Evolutionary conservation across 2,888 invertebrate genomes (phyloP).

Genomic region (Capitulum mitella): DNA sequence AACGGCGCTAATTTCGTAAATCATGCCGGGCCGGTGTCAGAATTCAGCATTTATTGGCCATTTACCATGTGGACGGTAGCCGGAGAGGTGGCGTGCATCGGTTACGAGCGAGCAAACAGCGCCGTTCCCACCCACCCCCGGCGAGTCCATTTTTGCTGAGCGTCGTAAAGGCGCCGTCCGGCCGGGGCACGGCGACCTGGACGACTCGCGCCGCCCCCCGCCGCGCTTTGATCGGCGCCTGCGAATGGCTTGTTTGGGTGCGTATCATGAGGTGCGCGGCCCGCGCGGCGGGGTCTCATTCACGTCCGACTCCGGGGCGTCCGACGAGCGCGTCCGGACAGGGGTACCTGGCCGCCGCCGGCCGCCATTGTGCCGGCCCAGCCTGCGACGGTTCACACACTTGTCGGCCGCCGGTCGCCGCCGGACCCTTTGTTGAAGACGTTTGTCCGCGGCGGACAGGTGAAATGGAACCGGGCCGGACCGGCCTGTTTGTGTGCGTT

Average conservation of each 20-base stretch:
- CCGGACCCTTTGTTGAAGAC: background rate
- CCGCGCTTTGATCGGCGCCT: background rate
- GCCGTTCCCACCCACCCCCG: background rate
- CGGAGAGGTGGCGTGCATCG: background rate
- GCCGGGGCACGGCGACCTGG: background rate
- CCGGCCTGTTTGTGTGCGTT: slow-evolving; percentile 2
- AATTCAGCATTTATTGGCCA: slow-evolving; percentile 2
- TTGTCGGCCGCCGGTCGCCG: background rate
- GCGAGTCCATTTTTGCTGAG: background rate
- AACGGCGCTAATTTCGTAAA: background rate
- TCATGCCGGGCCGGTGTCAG: background rate
- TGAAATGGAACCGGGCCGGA: background rate
- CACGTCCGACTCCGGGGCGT: no score
- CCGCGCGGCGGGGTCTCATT: background rate
- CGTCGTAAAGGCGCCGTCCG: background rate
- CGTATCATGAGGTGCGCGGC: background rate
- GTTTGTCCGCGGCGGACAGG: background rate
- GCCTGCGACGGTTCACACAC: slow-evolving; percentile 3
- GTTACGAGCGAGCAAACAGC: background rate
- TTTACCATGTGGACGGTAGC: slow-evolving; percentile 15
- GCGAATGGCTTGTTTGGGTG: slow-evolving; percentile 24
- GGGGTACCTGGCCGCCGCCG: background rate
- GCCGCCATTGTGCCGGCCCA: background rate
- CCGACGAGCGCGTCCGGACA: background rate
- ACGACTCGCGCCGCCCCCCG: background rate